phyloP scores from a whole-genome alignment of 2,797 vertebrate genomes.

The Catostomus latipinnis region DNA sequence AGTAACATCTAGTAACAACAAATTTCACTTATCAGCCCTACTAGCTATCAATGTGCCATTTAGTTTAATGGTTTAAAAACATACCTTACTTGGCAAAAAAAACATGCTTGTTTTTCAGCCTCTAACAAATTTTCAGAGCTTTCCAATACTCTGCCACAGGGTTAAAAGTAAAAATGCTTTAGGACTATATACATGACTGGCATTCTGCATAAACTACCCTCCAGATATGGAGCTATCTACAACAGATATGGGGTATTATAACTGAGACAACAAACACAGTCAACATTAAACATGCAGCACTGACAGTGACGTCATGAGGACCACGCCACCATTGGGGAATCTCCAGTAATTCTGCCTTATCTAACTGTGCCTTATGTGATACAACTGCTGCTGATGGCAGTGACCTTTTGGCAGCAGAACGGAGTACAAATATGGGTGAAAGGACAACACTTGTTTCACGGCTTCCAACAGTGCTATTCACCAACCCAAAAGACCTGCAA shows the following conservation, averaged over 20 bases:
- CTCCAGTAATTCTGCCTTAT: constrained; percentile 37
- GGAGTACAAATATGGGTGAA: constrained; percentile 10
- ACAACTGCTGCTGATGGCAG: constrained; percentile 31
- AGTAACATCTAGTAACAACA: not conserved
- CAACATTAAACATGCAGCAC: constrained; percentile 24
- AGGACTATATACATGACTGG: not conserved
- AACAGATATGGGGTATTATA: constrained; percentile 6
- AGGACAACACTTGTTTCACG: not conserved
- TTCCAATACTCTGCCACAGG: not conserved
- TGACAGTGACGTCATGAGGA: constrained; percentile 14
- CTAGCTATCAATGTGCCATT: not conserved
- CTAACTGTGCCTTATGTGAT: constrained; percentile 18
- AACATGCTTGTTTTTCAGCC: not conserved
- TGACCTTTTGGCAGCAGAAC: not conserved
- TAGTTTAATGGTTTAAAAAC: too few species aligned
- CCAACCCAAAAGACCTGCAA: not conserved
- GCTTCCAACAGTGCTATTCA: not conserved
- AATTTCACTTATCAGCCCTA: not conserved
- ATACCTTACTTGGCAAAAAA: not conserved
- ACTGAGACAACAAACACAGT: constrained; percentile 24
- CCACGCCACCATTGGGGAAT: constrained; percentile 27
- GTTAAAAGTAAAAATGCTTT: not conserved
- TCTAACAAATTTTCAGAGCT: too few species aligned
- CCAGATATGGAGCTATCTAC: constrained; percentile 21
- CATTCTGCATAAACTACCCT: constrained; percentile 18